Evolutionary conservation across 1,140 invertebrate species (phyloP), one percentile per base, ranked within the genome.

Genomic region (Colletes latitarsis): DNA sequence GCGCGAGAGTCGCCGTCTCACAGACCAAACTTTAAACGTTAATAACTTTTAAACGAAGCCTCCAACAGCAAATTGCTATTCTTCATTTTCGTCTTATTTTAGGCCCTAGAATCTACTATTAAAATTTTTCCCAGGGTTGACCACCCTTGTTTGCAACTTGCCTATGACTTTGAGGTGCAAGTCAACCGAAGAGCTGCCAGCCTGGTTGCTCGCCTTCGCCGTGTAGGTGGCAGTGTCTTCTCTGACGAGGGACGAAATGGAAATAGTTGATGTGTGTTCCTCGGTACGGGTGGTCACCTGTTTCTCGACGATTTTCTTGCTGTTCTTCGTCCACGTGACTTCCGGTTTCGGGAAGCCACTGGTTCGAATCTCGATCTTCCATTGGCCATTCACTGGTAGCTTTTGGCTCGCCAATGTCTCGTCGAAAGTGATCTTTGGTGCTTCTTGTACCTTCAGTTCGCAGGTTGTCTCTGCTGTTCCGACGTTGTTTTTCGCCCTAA

Each of bases 131-230:
- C n/a, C n/a, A n/a, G n/a, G n/a, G n/a, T n/a, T n/a, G n/a, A n/a
- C n/a, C n/a, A n/a, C n/a, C n/a, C n/a, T n/a, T n/a, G n/a, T 17
- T 30, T 4, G 14, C 19, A 41, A 21, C 94, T 93, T 93, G 96
- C 96, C 97, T 70, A 97, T 96, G n/a, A 98, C 97, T 92, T 95
- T 94, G 12, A 98, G 95, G 55, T 94, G 94, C 81, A 97, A 93
- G 86, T 97, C 96, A 12, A 95, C 93, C n/a, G 94, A 93, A 21
- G 95, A 94, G 15, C 94, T 94, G 10, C 97, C 98, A 71, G 95
- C 95, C 58, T 94, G 93, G 90, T 97, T 97, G n/a, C 91, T 93
- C 17, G 96, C 96, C 82, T 94, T 95, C 4, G 96, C 91, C 19
- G 94, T 95, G 85, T 96, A 97, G 58, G 94, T 95, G 10, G 94